These are phyloP conservation scores for Latrodectus hesperus DNA, from an alignment of 2,888 invertebrate species.

Conservation along the genomic window DNA sequence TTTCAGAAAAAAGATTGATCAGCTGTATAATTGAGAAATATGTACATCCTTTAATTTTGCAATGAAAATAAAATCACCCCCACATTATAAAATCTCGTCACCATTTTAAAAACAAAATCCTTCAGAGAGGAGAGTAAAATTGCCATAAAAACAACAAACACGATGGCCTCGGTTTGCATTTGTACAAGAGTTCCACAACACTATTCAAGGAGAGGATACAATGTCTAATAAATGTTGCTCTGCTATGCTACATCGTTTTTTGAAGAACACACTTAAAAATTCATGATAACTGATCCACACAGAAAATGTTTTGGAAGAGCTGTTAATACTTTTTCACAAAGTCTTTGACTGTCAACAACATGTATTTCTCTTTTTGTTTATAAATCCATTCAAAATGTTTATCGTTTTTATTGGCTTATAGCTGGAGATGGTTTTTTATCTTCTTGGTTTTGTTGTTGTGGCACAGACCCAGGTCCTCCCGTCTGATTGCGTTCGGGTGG, in stretches of 20 bases:
- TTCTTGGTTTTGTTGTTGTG: slow-evolving; percentile 68
- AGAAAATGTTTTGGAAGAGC: slow-evolving; percentile 58
- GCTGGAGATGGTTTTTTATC: slow-evolving; percentile 70
- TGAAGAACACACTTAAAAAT: slow-evolving; percentile 61
- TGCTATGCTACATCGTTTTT: slow-evolving; percentile 65
- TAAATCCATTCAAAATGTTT: background rate
- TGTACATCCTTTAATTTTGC: slow-evolving; percentile 65
- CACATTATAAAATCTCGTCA: slow-evolving; percentile 61
- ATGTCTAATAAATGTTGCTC: slow-evolving; percentile 56
- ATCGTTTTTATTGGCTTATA: slow-evolving; percentile 57
- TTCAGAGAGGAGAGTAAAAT: slow-evolving; percentile 54
- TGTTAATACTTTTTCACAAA: slow-evolving; percentile 49
- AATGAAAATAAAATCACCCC: slow-evolving; percentile 54
- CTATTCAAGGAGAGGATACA: slow-evolving; percentile 53
- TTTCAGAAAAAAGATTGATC: slow-evolving; percentile 10
- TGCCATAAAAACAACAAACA: slow-evolving; percentile 65
- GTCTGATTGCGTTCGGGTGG: slow-evolving; percentile 54
- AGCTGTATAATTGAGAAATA: slow-evolving; percentile 11
- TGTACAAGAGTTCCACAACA: slow-evolving; percentile 59
- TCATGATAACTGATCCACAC: slow-evolving; percentile 41
- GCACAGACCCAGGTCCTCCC: slow-evolving; percentile 66
- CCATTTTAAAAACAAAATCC: slow-evolving; percentile 61
- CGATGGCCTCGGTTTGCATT: slow-evolving; percentile 43
- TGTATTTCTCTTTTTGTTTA: background rate
- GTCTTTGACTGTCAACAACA: background rate